Evolutionary conservation across 2,797 vertebrate species (phyloP).

Genomic region (Mormyrops attenuatus): DNA sequence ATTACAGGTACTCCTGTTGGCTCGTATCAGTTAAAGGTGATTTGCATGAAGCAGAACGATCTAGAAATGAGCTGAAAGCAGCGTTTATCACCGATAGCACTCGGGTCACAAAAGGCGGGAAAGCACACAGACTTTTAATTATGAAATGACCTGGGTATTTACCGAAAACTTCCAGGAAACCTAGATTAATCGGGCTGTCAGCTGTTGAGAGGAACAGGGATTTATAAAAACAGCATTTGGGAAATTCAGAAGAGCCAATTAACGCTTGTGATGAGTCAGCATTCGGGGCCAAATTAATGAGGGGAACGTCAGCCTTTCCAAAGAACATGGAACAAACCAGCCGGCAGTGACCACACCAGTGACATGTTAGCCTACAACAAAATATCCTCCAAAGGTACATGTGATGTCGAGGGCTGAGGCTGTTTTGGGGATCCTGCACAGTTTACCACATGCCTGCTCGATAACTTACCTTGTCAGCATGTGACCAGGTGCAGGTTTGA

Average conservation of each 20-base stretch:
- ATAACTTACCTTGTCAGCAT: neutral
- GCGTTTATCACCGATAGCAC: neutral
- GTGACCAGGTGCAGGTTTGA: neutral
- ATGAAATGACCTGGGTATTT: constrained; percentile 32
- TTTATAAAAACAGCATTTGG: constrained; percentile 23
- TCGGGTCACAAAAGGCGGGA: neutral
- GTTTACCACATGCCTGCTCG: neutral
- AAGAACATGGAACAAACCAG: neutral
- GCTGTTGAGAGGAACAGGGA: constrained; percentile 28
- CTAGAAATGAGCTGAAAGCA: neutral
- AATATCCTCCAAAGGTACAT: neutral
- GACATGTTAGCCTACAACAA: neutral
- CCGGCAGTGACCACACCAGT: neutral
- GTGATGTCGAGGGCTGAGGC: neutral
- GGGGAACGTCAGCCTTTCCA: neutral
- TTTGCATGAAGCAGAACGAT: neutral
- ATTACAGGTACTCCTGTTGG: neutral
- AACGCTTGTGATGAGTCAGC: constrained; percentile 16
- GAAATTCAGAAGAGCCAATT: constrained; percentile 37
- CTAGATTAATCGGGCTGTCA: constrained; percentile 36
- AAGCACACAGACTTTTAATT: constrained; percentile 29
- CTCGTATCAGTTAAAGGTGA: neutral
- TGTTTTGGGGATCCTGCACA: neutral
- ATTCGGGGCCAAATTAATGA: neutral
- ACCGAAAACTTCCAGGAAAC: constrained; percentile 27